Evolutionary conservation across 1,140 invertebrate genomes (phyloP).

Genomic region (Megalonaias nervosa): DNA sequence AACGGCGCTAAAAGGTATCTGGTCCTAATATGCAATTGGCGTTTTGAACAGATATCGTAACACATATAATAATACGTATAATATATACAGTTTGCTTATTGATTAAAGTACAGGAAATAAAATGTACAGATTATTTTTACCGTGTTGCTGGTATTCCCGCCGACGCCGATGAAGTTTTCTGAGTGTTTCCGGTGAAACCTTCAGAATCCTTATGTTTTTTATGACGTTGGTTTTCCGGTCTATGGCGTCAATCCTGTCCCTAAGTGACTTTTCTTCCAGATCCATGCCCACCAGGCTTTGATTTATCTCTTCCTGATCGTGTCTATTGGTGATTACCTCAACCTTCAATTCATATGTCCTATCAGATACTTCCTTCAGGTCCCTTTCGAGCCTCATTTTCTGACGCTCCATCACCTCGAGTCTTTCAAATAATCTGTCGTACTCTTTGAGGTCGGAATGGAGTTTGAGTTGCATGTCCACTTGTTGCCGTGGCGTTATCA

Average conservation of each 20-base stretch:
- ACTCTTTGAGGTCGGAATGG: conserved; percentile 32
- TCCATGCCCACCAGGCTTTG: conserved; percentile 39
- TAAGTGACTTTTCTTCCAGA: conserved; percentile 43
- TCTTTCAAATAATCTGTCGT: conserved; percentile 39
- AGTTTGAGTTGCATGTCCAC: conserved; percentile 37
- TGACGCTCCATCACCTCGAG: conserved; percentile 44
- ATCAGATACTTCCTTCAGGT: conserved; percentile 46
- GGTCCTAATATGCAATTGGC: too few relatives aligned
- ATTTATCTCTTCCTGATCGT: conserved; percentile 46
- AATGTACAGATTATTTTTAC: not conserved
- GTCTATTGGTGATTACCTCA: conserved; percentile 47
- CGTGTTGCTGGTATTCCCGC: conserved; percentile 30
- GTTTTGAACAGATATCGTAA: too few relatives aligned
- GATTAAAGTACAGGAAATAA: too few relatives aligned
- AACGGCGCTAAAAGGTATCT: too few relatives aligned
- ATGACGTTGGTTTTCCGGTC: conserved; percentile 45
- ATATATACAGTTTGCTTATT: too few relatives aligned
- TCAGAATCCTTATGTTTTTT: conserved; percentile 47
- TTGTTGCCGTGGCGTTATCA: conserved; percentile 42
- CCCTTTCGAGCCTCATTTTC: conserved; percentile 37
- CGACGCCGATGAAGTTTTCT: conserved; percentile 31
- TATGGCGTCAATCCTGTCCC: conserved; percentile 41
- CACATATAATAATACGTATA: too few relatives aligned
- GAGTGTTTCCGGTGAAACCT: conserved; percentile 47
- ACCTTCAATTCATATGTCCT: conserved; percentile 54